Conservation (phyloP, 2,888 invertebrate genomes). For the Drosophila antonietae region DNA sequence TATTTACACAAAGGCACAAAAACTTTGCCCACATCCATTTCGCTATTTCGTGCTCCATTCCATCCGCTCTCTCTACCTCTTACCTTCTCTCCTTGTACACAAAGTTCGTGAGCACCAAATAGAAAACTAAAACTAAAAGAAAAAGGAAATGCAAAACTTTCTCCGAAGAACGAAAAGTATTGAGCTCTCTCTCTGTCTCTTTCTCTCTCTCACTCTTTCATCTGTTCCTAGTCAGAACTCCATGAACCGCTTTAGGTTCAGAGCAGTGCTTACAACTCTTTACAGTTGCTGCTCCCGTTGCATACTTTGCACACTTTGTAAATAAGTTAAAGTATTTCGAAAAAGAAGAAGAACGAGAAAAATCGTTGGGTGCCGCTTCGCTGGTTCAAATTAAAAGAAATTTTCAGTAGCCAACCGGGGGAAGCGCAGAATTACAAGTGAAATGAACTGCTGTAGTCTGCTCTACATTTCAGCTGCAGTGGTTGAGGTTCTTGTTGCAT, state of each 20-base stretch:
- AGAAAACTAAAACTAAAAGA: constrained; percentile 18
- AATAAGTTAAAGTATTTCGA: constrained; percentile 35
- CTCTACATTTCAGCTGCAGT: constrained; percentile 11
- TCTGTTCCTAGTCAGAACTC: background rate
- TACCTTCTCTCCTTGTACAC: background rate
- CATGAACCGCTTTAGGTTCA: constrained; percentile 39
- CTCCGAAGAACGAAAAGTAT: constrained; percentile 12
- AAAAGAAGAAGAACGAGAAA: constrained; percentile 15
- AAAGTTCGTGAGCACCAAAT: constrained; percentile 25
- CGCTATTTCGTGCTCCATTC: constrained; percentile 8
- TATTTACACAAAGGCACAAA: constrained; percentile 63
- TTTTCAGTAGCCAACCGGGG: constrained; percentile 14
- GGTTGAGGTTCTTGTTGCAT: constrained; percentile 10
- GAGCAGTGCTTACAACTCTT: constrained; percentile 32
- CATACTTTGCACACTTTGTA: constrained; percentile 52
- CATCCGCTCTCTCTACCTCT: background rate
- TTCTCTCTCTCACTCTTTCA: background rate
- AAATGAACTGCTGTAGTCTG: constrained; percentile 37
- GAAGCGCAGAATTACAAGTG: constrained; percentile 11
- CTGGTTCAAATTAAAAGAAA: constrained; percentile 45
- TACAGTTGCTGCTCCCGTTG: constrained; percentile 36
- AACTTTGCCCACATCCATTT: constrained; percentile 38
- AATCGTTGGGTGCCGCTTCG: constrained; percentile 14
- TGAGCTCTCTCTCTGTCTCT: constrained; percentile 6
- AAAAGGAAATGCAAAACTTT: constrained; percentile 29